These are phyloP conservation scores for Boleophthalmus pectinirostris DNA, from an alignment of 2,113 vertebrate species.

Conservation along the genomic window DNA sequence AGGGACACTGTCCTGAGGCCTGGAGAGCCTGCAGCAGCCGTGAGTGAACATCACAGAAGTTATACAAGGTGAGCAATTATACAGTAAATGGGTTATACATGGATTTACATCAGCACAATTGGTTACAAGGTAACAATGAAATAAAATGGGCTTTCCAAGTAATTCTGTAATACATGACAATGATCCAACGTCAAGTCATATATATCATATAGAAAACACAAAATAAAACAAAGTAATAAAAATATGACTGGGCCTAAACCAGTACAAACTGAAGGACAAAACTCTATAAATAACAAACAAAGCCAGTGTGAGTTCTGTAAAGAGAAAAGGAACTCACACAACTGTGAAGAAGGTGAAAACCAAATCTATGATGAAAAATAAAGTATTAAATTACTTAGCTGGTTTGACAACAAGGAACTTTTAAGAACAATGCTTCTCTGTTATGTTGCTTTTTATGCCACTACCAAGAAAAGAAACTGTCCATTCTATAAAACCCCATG, in stretches of 20 bases:
- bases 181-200: too few relatives aligned
- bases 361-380: not conserved
- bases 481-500: conserved; percentile 56
- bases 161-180: too few relatives aligned
- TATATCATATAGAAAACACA: too few relatives aligned
- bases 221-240: not conserved
- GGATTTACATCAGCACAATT: too few relatives aligned
- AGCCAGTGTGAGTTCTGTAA: not conserved
- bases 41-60: conserved; percentile 43
- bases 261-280: not conserved
- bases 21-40: conserved; percentile 53
- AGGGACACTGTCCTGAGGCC: conserved; percentile 52
- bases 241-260: too few relatives aligned
- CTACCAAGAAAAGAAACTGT: conserved; percentile 61
- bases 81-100: not conserved
- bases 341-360: not conserved
- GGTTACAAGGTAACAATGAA: too few relatives aligned
- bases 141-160: too few relatives aligned
- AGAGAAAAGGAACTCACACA: not conserved
- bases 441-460: conserved; percentile 42
- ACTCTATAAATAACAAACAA: not conserved
- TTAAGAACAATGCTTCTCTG: conserved; percentile 30
- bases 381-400: not conserved
- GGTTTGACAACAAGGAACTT: not conserved
- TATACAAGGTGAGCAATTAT: conserved; percentile 6